Percentiles rank a stretch among this genome's conserved stretches.
Evolutionary conservation across 2,888 invertebrate genomes (phyloP).

Genomic region (Agriopis leucophaearia): DNA sequence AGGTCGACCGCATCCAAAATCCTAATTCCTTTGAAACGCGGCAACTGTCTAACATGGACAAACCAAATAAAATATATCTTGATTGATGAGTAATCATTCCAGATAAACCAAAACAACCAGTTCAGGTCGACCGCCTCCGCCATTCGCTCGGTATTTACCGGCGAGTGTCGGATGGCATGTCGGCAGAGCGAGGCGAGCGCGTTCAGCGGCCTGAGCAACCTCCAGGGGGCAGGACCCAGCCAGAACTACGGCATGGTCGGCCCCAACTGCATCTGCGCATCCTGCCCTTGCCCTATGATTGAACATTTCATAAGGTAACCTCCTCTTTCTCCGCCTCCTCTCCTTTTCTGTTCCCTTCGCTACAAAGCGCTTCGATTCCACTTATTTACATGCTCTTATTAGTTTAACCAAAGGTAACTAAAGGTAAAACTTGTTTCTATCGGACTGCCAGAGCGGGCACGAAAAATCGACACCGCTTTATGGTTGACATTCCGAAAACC

Average conservation of each 20-base stretch:
- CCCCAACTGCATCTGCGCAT: slow-evolving; percentile 57
- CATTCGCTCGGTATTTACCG: slow-evolving; percentile 64
- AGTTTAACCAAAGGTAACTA: no score
- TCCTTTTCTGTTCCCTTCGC: background rate
- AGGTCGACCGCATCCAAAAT: no score
- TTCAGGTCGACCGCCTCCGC: slow-evolving; percentile 56
- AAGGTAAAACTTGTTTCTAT: no score
- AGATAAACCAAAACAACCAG: slow-evolving; percentile 54
- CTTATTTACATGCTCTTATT: no score
- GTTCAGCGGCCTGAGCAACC: slow-evolving; percentile 32
- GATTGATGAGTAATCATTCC: slow-evolving; percentile 2
- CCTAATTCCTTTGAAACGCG: no score
- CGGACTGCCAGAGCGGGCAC: no score
- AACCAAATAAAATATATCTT: background rate
- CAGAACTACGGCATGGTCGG: background rate
- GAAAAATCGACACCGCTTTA: no score
- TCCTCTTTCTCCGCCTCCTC: background rate
- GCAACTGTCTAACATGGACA: no score
- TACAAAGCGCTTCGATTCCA: background rate
- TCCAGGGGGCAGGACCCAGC: slow-evolving; percentile 10
- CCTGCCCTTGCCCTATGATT: slow-evolving; percentile 63
- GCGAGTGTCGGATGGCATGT: slow-evolving; percentile 60
- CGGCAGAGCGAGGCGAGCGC: slow-evolving; percentile 47
- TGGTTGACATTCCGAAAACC: no score
- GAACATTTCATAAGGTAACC: slow-evolving; percentile 49